Evolutionary conservation across 2,797 vertebrate genomes (phyloP).

Genomic region (Cacajao melanocephalus): DNA sequence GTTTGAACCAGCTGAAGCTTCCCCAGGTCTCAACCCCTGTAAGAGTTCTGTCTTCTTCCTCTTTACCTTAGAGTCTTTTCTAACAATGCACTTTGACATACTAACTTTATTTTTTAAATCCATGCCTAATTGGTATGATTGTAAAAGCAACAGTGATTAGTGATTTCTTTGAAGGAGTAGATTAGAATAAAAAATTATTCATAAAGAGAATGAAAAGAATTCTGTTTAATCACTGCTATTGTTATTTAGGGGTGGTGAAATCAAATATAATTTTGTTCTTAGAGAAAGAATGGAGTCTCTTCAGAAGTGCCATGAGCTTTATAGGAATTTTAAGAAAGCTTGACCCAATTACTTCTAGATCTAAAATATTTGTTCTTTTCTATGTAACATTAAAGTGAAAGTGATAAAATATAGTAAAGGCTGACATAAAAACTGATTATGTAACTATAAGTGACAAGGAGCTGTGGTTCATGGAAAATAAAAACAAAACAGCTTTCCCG

Average conservation of each 20-base stretch:
- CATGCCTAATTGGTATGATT: neutral
- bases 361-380: neutral
- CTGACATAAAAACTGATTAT: neutral
- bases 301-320: neutral
- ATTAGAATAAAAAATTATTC: neutral
- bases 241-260: neutral
- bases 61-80: neutral
- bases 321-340: neutral
- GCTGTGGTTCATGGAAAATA: neutral
- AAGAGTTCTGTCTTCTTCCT: neutral
- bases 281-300: neutral
- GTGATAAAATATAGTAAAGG: neutral
- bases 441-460: neutral
- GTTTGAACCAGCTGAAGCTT: neutral
- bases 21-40: neutral
- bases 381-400: neutral
- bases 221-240: neutral
- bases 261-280: neutral
- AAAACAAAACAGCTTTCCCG: neutral
- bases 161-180: neutral
- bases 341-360: neutral
- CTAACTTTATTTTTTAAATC: constrained; percentile 21
- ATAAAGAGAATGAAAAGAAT: neutral
- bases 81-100: neutral
- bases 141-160: neutral